phyloP scores from a whole-genome alignment of 2,888 invertebrate species.

The Melinopterus prodromus region DNA sequence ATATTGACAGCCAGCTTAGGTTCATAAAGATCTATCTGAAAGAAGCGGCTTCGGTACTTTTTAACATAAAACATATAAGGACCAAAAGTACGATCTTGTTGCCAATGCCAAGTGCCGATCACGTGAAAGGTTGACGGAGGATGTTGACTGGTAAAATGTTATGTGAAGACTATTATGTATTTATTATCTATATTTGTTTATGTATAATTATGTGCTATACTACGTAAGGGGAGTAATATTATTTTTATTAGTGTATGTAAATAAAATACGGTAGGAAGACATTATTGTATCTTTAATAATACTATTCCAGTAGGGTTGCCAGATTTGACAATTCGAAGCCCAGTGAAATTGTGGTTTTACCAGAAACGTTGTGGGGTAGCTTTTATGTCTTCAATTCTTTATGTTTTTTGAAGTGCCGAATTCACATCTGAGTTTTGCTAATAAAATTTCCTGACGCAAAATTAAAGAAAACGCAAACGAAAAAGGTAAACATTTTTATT shows the following conservation, averaged over 20 bases:
- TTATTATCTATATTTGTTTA: not conserved
- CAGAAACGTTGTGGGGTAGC: too few relatives aligned
- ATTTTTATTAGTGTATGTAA: not conserved
- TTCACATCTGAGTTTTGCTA: too few relatives aligned
- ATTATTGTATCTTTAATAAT: not conserved
- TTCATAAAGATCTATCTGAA: not conserved
- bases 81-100: not conserved
- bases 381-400: too few relatives aligned
- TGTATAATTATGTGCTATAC: not conserved
- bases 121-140: not conserved
- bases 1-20: not conserved
- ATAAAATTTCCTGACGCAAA: too few relatives aligned
- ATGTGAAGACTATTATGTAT: not conserved
- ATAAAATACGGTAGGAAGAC: not conserved
- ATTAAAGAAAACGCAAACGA: too few relatives aligned
- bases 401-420: too few relatives aligned
- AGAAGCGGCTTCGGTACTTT: not conserved
- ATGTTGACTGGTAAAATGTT: not conserved
- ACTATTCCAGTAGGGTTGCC: not conserved
- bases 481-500: too few relatives aligned
- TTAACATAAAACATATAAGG: not conserved
- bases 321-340: too few relatives aligned
- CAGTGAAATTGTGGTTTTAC: too few relatives aligned
- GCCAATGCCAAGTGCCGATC: not conserved
- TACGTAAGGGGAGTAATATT: not conserved